Base-by-base conservation (phyloP, 2,113 vertebrate species). In the Apodemus sylvaticus region DNA sequence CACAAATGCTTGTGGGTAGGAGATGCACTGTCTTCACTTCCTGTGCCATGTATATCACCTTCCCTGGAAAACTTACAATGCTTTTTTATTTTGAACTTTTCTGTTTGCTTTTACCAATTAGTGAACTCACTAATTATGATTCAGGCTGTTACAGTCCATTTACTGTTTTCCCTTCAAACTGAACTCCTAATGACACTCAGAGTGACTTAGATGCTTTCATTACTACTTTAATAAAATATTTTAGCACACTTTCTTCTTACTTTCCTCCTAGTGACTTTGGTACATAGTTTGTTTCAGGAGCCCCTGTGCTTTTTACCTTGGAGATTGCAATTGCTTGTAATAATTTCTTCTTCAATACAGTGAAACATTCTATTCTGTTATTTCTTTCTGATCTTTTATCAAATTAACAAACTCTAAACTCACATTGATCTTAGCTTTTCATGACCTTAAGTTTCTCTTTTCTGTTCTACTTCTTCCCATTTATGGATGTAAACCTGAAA, bases 181-280 rank as follows among this genome's bases (percentile, higher is more conserved):
- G 20, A 91, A 77, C 10, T 82, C 4, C 11, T 76, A 45, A 3
- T 48, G 71, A 39, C 42, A 66, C 79, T 16, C 4, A n/a, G 16
- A 55, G 19, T 90, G 39, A 55, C 13, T 78, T 53, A 42, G 42
- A 5, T 13, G 2, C 55, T 7, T 58, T 89, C 12, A 48, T 9
- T 73, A 22, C 45, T 93, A 48, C 74, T 94, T 62, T 48, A 76
- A 66, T 31, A 24, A 39, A 94, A 45, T 34, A 85, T 70, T 95
- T 87, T 14, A 82, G 7, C n/a, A 78, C 17, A 29, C 34, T 94
- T 89, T 60, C 17, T 76, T 22, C 60, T 55, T 90, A 22, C 82
- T n/a, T 93, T 62, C 39, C 16, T 90, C 34, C 24, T 45, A 58
- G 16, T 55, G 31, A 58, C n/a, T 3, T 87, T 87, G 62, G 36